Percentiles rank a stretch among this genome's conserved stretches.
These are phyloP conservation scores for Falco peregrinus DNA, from an alignment of 2,797 vertebrate genomes.

Conservation along the genomic window DNA sequence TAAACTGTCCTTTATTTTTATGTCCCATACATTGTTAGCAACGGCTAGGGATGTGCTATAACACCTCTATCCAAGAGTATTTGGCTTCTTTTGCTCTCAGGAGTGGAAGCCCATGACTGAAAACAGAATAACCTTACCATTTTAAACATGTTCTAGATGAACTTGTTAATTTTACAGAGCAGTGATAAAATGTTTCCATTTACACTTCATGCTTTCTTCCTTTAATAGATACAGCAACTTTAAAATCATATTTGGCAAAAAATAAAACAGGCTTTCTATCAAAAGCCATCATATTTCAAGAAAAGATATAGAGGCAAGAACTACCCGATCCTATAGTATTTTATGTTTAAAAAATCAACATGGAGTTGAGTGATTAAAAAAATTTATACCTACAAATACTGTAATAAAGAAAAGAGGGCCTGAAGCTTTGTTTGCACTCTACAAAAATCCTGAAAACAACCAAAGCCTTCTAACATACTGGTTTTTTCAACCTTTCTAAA, in stretches of 20 bases:
- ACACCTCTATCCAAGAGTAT: conserved; percentile 22
- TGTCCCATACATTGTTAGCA: conserved; percentile 27
- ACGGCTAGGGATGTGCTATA: neutral
- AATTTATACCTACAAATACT: neutral
- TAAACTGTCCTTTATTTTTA: conserved; percentile 56
- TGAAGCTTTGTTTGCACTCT: neutral
- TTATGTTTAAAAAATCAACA: neutral
- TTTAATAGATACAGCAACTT: neutral
- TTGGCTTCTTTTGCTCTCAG: neutral
- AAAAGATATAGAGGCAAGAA: neutral
- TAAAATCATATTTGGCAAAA: neutral
- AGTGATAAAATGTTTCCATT: neutral
- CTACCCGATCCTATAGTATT: neutral
- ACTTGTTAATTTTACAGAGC: conserved; percentile 9
- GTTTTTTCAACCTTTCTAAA: neutral
- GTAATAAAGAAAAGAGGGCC: neutral
- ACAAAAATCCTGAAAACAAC: neutral
- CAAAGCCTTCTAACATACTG: neutral
- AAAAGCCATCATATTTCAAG: neutral
- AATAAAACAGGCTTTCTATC: neutral
- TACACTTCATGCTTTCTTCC: neutral
- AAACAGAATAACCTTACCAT: conserved; percentile 12
- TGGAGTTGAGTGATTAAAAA: neutral
- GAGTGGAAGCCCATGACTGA: neutral
- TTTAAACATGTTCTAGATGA: conserved; percentile 15